Conservation (phyloP, 2,888 invertebrate genomes). For the Nezara viridula region DNA sequence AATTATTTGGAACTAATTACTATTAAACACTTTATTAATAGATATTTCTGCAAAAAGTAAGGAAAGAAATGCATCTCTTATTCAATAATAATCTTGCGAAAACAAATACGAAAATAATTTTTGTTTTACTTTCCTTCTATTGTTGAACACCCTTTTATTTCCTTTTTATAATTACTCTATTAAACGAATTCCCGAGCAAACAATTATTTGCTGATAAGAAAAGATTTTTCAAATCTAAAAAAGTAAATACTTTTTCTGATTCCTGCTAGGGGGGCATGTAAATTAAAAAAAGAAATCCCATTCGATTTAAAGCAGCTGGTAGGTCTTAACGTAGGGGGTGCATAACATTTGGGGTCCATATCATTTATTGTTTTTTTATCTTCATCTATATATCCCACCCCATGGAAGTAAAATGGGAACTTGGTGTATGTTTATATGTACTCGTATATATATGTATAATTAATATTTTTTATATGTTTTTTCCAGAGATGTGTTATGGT, state of each 20-base stretch:
- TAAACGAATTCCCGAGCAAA: too few species aligned
- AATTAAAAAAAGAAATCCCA: constrained; percentile 2
- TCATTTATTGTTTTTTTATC: constrained; percentile 25
- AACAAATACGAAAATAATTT: too few species aligned
- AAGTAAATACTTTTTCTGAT: background rate
- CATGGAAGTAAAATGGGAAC: background rate
- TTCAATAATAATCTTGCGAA: too few species aligned
- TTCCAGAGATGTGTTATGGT: background rate
- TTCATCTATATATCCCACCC: background rate
- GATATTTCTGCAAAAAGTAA: too few species aligned
- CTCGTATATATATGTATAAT: background rate
- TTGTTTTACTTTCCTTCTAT: too few species aligned
- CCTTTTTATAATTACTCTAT: too few species aligned
- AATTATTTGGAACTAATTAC: too few species aligned
- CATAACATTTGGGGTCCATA: constrained; percentile 19
- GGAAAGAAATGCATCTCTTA: too few species aligned
- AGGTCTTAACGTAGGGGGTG: constrained; percentile 20
- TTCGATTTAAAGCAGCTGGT: background rate
- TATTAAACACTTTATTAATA: too few species aligned
- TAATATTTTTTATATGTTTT: background rate
- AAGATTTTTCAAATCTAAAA: background rate
- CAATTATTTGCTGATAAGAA: too few species aligned
- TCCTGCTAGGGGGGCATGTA: background rate
- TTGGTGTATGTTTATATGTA: background rate
- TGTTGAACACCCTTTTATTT: too few species aligned